Base-by-base conservation (phyloP, 1,140 invertebrate genomes). In the Campoletis sonorensis region DNA sequence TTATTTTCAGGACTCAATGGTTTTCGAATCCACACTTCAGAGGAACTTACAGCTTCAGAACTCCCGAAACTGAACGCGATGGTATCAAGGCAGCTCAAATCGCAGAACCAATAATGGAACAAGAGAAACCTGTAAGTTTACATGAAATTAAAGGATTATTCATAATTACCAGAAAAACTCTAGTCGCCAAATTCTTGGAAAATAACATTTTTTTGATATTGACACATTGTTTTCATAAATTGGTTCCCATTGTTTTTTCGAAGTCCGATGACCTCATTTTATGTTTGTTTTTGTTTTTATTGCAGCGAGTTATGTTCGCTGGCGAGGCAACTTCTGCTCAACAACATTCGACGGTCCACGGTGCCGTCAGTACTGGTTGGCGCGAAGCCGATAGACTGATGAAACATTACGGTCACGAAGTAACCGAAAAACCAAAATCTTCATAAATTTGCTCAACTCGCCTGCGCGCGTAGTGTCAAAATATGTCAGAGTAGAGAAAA, bases 281-380 rank as follows among this genome's bases (percentile, higher is more conserved):
- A n/a, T n/a, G n/a, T n/a, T n/a, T n/a, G 30, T 64, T 49, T 94
- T 2, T 1, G n/a, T 18, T 70, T 79, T 70, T 33, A 45, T 67
- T 88, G 86, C 73, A 90, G 89, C 71, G 91, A 8, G 85, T 96
- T 2, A 92, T 95, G 79, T 96, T 96, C 86, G 95, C 94, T 21
- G 95, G 95, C 0, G 95, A 96, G 90, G 95, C 95, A 0, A 95
- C 95, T 0, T 94, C 95, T 81, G 89, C 93, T 33, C 91, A 94
- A 83, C 94, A 93, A 86, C 96, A 94, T 88, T 95, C 95, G 10
- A 96, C 96, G 0, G 96, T 96, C 4, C 97, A 98, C 88, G 97
- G 97, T 11, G 97, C 97, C 0, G 91, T 97, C 4, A 95, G 96
- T 89, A 93, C 94, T 40, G 97, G 96, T 0, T 95, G 94, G 90